Percentiles rank a stretch among this genome's conserved stretches.
These are phyloP conservation scores for Drosophila pegasa DNA, from an alignment of 2,888 invertebrate genomes.

Conservation along the genomic window DNA sequence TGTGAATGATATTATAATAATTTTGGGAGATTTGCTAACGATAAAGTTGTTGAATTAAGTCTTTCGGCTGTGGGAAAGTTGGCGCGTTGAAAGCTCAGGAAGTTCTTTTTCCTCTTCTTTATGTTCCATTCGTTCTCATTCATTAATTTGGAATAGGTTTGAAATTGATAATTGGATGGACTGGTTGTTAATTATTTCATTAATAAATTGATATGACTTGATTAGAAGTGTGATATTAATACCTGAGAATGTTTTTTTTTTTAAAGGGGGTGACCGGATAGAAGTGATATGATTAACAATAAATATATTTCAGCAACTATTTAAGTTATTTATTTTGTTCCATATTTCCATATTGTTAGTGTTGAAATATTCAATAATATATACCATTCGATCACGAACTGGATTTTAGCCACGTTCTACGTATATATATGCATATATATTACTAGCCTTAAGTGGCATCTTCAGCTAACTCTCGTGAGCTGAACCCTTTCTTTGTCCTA, in stretches of 20 bases:
- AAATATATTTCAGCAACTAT: not conserved
- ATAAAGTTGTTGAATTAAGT: slow-evolving; percentile 12
- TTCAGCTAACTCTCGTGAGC: not conserved
- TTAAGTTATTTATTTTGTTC: no score
- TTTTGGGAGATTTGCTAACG: not conserved
- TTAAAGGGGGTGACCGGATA: not conserved
- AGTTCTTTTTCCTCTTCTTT: not conserved
- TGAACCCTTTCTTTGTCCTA: not conserved
- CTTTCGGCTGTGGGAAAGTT: slow-evolving; percentile 19
- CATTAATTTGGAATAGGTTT: not conserved
- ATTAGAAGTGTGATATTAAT: not conserved
- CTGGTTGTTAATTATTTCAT: not conserved
- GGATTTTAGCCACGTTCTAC: not conserved
- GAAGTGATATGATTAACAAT: not conserved
- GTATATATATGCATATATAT: not conserved
- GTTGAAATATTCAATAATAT: not conserved
- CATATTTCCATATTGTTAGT: not conserved
- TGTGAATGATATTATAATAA: slow-evolving; percentile 8
- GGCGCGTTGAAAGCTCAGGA: not conserved
- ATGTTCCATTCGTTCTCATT: not conserved
- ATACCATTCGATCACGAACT: not conserved
- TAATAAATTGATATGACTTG: not conserved
- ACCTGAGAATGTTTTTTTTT: not conserved
- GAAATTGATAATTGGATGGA: not conserved
- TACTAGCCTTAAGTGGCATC: not conserved